A percentile compares a stretch with the other conserved stretches of the same genome.
Conservation (phyloP, 2,797 vertebrate species). For the Pseudochromis fuscus region DNA sequence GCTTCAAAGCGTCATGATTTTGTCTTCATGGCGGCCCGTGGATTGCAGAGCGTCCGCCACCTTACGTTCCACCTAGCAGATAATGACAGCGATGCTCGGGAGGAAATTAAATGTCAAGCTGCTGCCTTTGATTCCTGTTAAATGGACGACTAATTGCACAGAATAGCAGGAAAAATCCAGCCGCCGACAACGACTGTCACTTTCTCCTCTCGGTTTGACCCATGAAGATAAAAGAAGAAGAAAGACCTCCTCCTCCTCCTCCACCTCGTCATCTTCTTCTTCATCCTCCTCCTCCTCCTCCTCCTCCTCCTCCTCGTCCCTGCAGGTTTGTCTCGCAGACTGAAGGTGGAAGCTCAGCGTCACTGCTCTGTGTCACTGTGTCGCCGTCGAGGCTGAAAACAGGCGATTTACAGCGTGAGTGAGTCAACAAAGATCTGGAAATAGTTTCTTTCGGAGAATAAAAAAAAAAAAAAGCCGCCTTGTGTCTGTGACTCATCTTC, state of each 20-base stretch:
- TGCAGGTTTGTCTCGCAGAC: constrained; percentile 31
- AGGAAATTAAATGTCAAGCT: constrained; percentile 75
- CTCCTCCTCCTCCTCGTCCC: constrained; percentile 1
- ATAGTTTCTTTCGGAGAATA: constrained; percentile 32
- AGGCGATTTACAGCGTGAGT: constrained; percentile 44
- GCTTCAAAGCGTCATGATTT: not conserved
- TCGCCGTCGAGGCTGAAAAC: constrained; percentile 39
- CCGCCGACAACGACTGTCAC: constrained; percentile 44
- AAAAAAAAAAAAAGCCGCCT: constrained; percentile 8
- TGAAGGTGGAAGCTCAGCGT: constrained; percentile 17
- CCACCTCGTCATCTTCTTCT: not conserved
- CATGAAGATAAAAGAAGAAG: constrained; percentile 33
- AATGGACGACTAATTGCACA: constrained; percentile 72
- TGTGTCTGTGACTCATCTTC: constrained; percentile 25
- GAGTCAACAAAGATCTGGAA: constrained; percentile 49
- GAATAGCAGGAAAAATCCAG: constrained; percentile 53
- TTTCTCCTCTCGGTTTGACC: constrained; percentile 46
- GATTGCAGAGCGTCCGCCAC: too few species aligned
- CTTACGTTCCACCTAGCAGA: constrained; percentile 24
- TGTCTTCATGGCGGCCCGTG: too few species aligned
- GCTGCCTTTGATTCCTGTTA: constrained; percentile 68
- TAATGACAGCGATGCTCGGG: constrained; percentile 47
- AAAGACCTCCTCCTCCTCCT: constrained; percentile 9
- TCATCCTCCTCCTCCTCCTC: not conserved
- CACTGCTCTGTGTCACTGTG: constrained; percentile 16